These are phyloP conservation scores for Strigamia maritima DNA, from an alignment of 2,888 invertebrate species.

Conservation along the genomic window DNA sequence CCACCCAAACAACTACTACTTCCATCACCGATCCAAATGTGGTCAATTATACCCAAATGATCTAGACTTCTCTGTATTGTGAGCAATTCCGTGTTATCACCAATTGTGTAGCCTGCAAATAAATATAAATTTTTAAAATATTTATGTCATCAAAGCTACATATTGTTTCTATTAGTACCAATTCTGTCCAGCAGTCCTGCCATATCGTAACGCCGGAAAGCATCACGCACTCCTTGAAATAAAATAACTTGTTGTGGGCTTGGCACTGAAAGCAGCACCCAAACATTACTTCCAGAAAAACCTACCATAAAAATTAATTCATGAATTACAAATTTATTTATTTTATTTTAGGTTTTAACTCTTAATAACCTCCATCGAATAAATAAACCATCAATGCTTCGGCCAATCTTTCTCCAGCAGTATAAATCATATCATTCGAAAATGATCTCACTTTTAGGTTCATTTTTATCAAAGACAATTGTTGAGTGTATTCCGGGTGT, in stretches of 20 bases:
- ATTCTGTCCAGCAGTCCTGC: constrained; percentile 21
- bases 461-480: constrained; percentile 31
- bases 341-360: too few relatives aligned
- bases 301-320: neutral
- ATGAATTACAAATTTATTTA: neutral
- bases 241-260: constrained; percentile 3
- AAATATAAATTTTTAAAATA: neutral
- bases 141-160: neutral
- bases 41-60: constrained; percentile 35
- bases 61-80: neutral
- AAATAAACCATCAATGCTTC: constrained; percentile 35
- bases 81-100: neutral
- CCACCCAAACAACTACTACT: constrained; percentile 21
- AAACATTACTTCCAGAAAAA: constrained; percentile 33
- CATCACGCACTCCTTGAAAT: constrained; percentile 33
- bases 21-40: constrained; percentile 37
- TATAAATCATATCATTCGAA: neutral
- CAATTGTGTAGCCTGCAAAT: constrained; percentile 34
- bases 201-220: neutral
- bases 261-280: constrained; percentile 35
- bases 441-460: neutral
- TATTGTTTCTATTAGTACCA: neutral
- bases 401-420: constrained; percentile 34
- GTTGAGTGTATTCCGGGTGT: neutral
- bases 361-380: constrained; percentile 32